Evolutionary conservation across 2,888 invertebrate genomes (phyloP).

Genomic region (Abrostola tripartita): DNA sequence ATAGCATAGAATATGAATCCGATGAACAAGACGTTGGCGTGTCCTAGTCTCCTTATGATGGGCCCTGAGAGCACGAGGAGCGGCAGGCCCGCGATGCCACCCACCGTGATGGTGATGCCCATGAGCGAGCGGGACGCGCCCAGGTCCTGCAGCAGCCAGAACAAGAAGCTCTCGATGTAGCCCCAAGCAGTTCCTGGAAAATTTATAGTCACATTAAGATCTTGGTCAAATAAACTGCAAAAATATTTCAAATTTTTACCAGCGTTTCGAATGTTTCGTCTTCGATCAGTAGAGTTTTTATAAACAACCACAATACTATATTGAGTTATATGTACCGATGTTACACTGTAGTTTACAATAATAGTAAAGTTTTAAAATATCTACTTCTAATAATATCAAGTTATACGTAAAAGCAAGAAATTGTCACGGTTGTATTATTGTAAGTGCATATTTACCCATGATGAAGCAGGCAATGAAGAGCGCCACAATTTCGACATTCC

Average conservation of each 20-base stretch:
- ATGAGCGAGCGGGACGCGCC: conserved; percentile 92
- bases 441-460: conserved; percentile 87
- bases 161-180: conserved; percentile 94
- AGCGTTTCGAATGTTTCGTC: too few species aligned
- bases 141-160: conserved; percentile 93
- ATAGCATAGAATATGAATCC: conserved; percentile 93
- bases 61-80: conserved; percentile 93
- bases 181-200: conserved; percentile 93
- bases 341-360: too few species aligned
- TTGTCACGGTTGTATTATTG: too few species aligned
- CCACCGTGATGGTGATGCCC: conserved; percentile 94
- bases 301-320: too few species aligned
- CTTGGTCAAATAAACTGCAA: not conserved
- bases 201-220: not conserved
- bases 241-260: not conserved
- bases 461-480: conserved; percentile 92
- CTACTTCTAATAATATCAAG: too few species aligned
- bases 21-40: conserved; percentile 93
- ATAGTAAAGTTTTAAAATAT: too few species aligned
- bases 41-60: conserved; percentile 91
- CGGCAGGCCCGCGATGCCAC: conserved; percentile 92
- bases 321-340: too few species aligned
- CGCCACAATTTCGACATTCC: conserved; percentile 91
- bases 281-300: too few species aligned
- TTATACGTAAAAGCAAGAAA: too few species aligned